Evolutionary conservation across 2,797 vertebrate species (phyloP).

Genomic region (Aulostomus chinensis): DNA sequence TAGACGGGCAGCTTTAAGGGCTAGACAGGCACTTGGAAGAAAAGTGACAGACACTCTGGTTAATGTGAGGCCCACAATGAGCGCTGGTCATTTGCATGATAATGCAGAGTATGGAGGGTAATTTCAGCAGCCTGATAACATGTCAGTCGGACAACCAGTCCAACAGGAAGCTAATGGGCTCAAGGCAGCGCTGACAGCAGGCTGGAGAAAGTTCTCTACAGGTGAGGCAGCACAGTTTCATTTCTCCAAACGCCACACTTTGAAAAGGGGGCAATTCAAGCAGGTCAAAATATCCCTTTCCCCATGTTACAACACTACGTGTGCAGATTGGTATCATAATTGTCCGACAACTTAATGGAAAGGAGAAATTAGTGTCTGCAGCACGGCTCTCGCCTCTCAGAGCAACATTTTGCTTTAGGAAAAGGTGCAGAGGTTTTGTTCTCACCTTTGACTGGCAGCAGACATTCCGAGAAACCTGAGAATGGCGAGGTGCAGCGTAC

Average conservation of each 20-base stretch:
- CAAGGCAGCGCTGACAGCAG: constrained; percentile 3
- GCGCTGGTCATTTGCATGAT: constrained; percentile 48
- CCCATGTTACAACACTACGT: too few relatives aligned
- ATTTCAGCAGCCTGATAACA: constrained; percentile 43
- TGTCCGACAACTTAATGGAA: too few relatives aligned
- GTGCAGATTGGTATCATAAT: too few relatives aligned
- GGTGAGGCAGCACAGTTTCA: neutral
- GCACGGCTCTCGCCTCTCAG: too few relatives aligned
- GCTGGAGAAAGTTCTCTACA: constrained; percentile 5
- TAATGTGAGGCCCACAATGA: constrained; percentile 9
- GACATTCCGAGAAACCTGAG: too few relatives aligned
- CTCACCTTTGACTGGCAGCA: too few relatives aligned
- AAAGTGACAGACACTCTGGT: constrained; percentile 12
- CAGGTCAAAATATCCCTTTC: neutral
- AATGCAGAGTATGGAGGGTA: constrained; percentile 34
- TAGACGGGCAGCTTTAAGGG: constrained; percentile 8
- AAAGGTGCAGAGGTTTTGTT: too few relatives aligned
- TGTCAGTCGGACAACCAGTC: constrained; percentile 38
- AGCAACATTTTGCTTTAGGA: too few relatives aligned
- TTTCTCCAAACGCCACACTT: neutral
- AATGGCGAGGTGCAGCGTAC: too few relatives aligned
- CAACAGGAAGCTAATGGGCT: constrained; percentile 36
- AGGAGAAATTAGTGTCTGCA: too few relatives aligned
- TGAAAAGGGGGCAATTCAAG: neutral
- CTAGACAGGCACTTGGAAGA: constrained; percentile 1